A percentile compares a stretch with the other conserved stretches of the same genome.
Conservation (phyloP, 2,113 vertebrate species). For the Bambusicola thoracicus region DNA sequence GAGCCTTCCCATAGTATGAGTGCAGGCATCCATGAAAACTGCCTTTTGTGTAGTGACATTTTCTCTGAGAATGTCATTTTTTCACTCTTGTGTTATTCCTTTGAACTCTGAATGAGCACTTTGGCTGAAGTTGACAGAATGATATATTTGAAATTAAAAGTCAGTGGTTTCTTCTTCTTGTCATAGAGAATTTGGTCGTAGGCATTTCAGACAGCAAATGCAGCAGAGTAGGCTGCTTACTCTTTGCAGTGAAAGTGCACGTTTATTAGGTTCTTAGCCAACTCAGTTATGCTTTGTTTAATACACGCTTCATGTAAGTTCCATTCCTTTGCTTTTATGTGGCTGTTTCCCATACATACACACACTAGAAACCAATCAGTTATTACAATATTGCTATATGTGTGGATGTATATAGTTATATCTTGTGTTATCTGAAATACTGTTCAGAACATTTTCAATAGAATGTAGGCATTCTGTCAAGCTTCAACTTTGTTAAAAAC, state of each 20-base stretch:
- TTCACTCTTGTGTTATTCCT: constrained; percentile 65
- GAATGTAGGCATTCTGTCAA: not conserved
- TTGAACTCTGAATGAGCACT: constrained; percentile 63
- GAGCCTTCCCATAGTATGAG: constrained; percentile 67
- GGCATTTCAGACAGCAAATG: constrained; percentile 21
- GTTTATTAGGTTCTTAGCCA: not conserved
- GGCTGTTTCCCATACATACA: not conserved
- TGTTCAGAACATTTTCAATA: not conserved
- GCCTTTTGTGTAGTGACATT: constrained; percentile 57
- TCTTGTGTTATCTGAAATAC: not conserved
- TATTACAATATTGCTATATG: not conserved
- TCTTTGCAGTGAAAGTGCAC: not conserved
- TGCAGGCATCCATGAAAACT: constrained; percentile 71
- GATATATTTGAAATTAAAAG: constrained; percentile 45
- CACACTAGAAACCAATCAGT: not conserved
- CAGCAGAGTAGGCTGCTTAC: not conserved
- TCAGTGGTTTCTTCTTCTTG: constrained; percentile 51
- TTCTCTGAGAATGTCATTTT: constrained; percentile 68
- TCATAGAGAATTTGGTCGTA: constrained; percentile 20
- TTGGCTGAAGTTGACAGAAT: constrained; percentile 63
- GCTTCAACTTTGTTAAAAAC: not conserved
- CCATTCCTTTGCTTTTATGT: constrained; percentile 8
- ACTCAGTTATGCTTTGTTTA: not conserved
- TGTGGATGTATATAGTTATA: not conserved
- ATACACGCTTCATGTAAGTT: not conserved